phyloP scores from a whole-genome alignment of 2,888 invertebrate species.

The Myopa testacea region DNA sequence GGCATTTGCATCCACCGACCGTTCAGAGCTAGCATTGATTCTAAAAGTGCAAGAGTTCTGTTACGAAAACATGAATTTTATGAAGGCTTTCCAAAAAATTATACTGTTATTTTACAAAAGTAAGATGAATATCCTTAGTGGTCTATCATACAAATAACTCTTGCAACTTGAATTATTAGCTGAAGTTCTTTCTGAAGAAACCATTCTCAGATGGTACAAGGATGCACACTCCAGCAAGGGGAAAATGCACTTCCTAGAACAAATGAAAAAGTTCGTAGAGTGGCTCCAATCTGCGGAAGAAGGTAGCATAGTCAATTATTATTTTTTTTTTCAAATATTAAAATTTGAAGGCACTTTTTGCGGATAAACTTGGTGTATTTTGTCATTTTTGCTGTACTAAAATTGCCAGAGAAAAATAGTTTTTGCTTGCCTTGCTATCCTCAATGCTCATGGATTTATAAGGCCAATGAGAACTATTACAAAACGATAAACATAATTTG shows the following conservation, averaged over 20 bases:
- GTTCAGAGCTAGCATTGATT: constrained; percentile 89
- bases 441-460: constrained; percentile 50
- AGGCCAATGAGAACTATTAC: constrained; percentile 64
- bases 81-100: constrained; percentile 98
- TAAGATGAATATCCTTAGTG: constrained; percentile 64
- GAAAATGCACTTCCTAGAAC: constrained; percentile 97
- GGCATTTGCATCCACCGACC: constrained; percentile 86
- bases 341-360: constrained; percentile 34
- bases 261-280: constrained; percentile 97
- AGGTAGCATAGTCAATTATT: constrained; percentile 65
- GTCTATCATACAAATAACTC: not conserved
- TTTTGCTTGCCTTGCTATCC: constrained; percentile 64
- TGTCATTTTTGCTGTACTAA: constrained; percentile 40
- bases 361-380: constrained; percentile 33
- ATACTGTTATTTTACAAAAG: constrained; percentile 96
- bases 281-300: constrained; percentile 98
- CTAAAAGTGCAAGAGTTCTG: constrained; percentile 97
- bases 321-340: not conserved
- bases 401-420: constrained; percentile 60
- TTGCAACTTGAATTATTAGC: constrained; percentile 68
- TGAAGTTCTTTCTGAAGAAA: constrained; percentile 94
- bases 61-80: constrained; percentile 99
- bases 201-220: constrained; percentile 96
- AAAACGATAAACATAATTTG: constrained; percentile 34
- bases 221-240: constrained; percentile 94